Evolutionary conservation across 53 echinoderm and acorn worm species (phyloP).

Genomic region (Holothuria leucospilota): DNA sequence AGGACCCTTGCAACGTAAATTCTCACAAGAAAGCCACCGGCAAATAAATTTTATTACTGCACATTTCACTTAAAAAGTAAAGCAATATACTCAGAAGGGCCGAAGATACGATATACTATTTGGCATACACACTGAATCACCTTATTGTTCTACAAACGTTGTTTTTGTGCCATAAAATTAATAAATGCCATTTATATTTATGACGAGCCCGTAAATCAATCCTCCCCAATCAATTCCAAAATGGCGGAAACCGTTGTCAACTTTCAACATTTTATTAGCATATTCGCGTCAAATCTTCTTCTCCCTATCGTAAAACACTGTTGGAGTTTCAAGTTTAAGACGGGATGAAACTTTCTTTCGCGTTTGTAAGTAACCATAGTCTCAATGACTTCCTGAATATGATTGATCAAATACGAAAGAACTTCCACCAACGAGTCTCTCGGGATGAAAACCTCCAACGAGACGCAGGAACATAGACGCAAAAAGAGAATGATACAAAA

Average conservation of each 20-base stretch:
- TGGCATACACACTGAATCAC: conserved; percentile 17
- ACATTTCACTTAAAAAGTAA: conserved; percentile 20
- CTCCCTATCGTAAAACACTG: conserved; percentile 2
- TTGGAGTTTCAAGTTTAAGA: no score
- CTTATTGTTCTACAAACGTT: conserved; percentile 25
- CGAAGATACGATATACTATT: not conserved
- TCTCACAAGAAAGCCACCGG: conserved; percentile 18
- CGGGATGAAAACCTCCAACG: not conserved
- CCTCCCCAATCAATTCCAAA: conserved; percentile 10
- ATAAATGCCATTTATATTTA: conserved; percentile 47
- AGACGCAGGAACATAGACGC: no score
- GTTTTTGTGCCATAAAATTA: conserved; percentile 48
- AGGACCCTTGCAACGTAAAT: conserved; percentile 19
- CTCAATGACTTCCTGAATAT: conserved; percentile 8
- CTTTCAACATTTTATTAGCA: conserved; percentile 34
- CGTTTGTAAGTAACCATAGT: no score
- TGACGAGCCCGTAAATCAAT: conserved; percentile 31
- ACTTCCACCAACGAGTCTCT: conserved; percentile 5
- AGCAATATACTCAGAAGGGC: not conserved
- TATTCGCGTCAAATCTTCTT: conserved; percentile 32
- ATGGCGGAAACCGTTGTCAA: conserved; percentile 27
- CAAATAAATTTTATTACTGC: conserved; percentile 34
- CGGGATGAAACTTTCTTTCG: no score
- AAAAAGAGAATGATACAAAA: no score
- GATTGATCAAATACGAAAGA: conserved; percentile 1